Evolutionary conservation across 2,888 invertebrate genomes (phyloP), one percentile per base, ranked within the genome.

Genomic region (Teleogryllus oceanicus): DNA sequence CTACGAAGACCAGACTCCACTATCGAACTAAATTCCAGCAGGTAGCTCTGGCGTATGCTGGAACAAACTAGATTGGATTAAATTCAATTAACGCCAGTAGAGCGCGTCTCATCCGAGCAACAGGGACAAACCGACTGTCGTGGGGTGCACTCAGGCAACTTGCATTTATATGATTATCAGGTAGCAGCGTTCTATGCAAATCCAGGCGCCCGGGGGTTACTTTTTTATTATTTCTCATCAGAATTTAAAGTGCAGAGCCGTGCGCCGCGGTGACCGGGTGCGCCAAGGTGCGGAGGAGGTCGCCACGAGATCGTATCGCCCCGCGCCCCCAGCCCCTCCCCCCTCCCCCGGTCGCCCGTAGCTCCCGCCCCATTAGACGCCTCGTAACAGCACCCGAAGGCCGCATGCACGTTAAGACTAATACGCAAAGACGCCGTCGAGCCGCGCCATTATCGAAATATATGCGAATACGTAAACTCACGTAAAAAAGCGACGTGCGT

Each of bases 171-270:
- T 62, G 62, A n/a, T 62, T 62, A 62, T 62, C n/a, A 62, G n/a
- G 62, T 62, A 62, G 62, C 62, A 16, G 13, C 62, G 13, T 62
- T 62, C n/a, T 62, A 62, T 62, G 62, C 62, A 62, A 62, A 62
- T 62, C 62, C 62, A 1, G 62, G 62, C 62, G n/a, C n/a, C 62
- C 62, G 62, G 62, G 37, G 37, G 37, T 37, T 37, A 37, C 37
- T 37, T 62, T 62, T 62, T 62, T 62, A 62, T 62, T 62, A 18
- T n/a, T 62, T n/a, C 62, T 62, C 62, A 62, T 62, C 62, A 62
- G 62, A 62, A 62, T 62, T 62, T 62, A 18, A 13, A 62, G 62
- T 13, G 62, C 13, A 62, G 16, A 13, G 62, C 62, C 16, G 37
- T 5, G 37, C 37, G 37, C 37, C 37, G 37, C 37, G 8, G 37